Conservation (phyloP, 1,140 invertebrate genomes). For the Hormaphis cornu region DNA sequence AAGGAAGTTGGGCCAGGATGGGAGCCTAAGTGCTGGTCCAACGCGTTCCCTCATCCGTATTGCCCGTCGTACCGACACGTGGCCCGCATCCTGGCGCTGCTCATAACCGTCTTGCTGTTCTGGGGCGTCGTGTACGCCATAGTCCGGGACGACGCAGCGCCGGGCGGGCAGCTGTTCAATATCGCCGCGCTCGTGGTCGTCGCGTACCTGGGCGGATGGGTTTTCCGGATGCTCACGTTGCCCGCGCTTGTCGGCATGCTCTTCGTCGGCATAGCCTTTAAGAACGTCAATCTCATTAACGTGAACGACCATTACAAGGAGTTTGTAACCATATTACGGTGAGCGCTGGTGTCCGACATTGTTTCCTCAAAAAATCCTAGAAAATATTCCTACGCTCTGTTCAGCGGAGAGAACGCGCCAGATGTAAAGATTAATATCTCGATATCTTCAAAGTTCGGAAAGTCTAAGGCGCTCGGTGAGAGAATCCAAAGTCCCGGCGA, state of each 20-base stretch:
- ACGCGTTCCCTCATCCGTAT: slow-evolving; percentile 66
- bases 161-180: slow-evolving; percentile 68
- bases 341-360: slow-evolving; percentile 31
- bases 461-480: not conserved
- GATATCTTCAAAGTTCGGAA: not conserved
- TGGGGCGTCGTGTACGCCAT: slow-evolving; percentile 67
- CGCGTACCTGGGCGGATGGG: slow-evolving; percentile 70
- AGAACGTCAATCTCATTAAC: slow-evolving; percentile 65
- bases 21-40: slow-evolving; percentile 65
- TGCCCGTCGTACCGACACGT: slow-evolving; percentile 70
- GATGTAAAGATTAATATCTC: not conserved
- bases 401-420: no score
- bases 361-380: not conserved
- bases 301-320: slow-evolving; percentile 53
- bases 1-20: slow-evolving; percentile 60
- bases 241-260: slow-evolving; percentile 83
- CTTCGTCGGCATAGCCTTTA: slow-evolving; percentile 64
- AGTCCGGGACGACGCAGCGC: slow-evolving; percentile 61
- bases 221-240: slow-evolving; percentile 63
- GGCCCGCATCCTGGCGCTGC: slow-evolving; percentile 56
- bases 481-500: no score
- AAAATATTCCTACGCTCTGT: no score
- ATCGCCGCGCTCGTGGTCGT: slow-evolving; percentile 63
- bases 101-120: slow-evolving; percentile 59
- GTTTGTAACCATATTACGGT: slow-evolving; percentile 59